These are phyloP conservation scores for Dromococcyx pavoninus DNA, from an alignment of 2,797 vertebrate species.

Conservation along the genomic window DNA sequence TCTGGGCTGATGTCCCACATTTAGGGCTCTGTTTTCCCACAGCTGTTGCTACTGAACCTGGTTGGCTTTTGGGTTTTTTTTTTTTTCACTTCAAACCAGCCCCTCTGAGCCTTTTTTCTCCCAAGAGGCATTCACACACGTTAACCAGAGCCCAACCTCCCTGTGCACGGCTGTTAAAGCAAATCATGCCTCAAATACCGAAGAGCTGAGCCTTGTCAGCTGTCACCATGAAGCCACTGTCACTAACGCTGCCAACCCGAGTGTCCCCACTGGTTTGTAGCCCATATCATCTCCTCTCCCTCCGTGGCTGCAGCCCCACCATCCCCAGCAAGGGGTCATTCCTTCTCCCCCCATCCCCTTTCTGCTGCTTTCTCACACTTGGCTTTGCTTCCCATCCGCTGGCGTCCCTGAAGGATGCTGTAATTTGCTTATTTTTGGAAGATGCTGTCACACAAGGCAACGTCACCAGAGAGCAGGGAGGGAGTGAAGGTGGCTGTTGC, in stretches of 20 bases:
- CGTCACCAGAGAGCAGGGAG: neutral
- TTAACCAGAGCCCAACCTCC: neutral
- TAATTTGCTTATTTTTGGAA: constrained; percentile 23
- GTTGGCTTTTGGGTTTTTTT: neutral
- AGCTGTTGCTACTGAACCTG: neutral
- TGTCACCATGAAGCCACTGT: neutral
- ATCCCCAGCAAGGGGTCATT: neutral
- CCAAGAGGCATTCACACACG: rapidly evolving
- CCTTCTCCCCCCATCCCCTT: neutral
- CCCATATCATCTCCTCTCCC: neutral
- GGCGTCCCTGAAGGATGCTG: neutral
- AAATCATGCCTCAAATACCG: neutral
- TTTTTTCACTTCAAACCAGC: neutral
- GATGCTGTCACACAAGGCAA: neutral
- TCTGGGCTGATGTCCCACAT: rapidly evolving
- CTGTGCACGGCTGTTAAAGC: neutral
- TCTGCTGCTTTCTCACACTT: neutral
- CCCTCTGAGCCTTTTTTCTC: neutral
- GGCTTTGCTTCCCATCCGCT: neutral
- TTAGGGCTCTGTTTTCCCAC: neutral
- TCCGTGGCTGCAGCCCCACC: neutral
- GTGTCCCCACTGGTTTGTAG: neutral
- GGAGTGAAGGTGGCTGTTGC: neutral
- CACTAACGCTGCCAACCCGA: neutral
- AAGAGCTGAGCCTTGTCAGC: neutral